These are phyloP conservation scores for Polydrusus cervinus DNA, from an alignment of 2,888 invertebrate genomes.

Conservation along the genomic window DNA sequence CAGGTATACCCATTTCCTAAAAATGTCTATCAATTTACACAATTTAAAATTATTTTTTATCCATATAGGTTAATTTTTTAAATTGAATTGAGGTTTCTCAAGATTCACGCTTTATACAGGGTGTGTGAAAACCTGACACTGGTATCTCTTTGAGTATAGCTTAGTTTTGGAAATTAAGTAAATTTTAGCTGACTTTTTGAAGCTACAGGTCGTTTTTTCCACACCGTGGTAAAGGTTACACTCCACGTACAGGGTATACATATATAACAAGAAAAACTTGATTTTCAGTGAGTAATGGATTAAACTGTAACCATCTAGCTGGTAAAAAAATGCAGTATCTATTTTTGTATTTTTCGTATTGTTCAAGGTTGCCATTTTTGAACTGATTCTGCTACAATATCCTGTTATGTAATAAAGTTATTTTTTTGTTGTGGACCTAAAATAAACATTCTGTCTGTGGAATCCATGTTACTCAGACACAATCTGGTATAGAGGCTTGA, in stretches of 20 bases:
- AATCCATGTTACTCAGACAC: too few species aligned
- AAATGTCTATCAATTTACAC: too few species aligned
- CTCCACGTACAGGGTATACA: conserved; percentile 1
- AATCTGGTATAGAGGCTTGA: too few species aligned
- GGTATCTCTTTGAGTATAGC: conserved; percentile 23
- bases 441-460: too few species aligned
- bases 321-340: conserved; percentile 8
- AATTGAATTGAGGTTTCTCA: background rate
- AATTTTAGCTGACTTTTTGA: conserved; percentile 26
- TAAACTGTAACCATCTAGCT: conserved; percentile 10
- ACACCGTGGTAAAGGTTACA: background rate
- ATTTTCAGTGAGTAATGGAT: conserved; percentile 35
- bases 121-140: conserved; percentile 1
- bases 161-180: conserved; percentile 29
- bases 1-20: background rate
- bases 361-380: background rate
- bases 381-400: background rate
- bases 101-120: conserved; percentile 1
- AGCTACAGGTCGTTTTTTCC: background rate
- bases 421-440: too few species aligned
- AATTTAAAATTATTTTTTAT: background rate
- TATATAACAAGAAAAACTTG: conserved; percentile 12
- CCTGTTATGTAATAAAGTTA: too few species aligned
- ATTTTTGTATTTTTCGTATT: conserved; percentile 12
- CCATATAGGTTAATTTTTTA: background rate